Evolutionary conservation across 2,888 invertebrate genomes (phyloP).

Genomic region (Drosophila acutilabella): DNA sequence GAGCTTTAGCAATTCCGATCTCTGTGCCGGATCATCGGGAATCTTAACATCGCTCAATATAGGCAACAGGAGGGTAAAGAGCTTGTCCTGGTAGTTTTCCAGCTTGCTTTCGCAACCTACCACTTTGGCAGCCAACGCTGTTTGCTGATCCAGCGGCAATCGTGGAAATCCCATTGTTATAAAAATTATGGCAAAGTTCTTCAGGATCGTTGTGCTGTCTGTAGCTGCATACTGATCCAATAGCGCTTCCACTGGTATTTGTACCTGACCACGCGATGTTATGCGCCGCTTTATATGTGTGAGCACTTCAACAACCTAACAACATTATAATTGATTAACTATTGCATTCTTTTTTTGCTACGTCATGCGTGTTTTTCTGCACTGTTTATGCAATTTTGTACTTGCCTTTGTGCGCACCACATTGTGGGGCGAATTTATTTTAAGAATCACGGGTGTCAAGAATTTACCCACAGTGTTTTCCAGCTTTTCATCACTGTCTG

Average conservation of each 20-base stretch:
- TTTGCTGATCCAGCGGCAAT: slow-evolving; percentile 90
- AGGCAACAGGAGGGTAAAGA: slow-evolving; percentile 92
- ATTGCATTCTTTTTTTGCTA: slow-evolving; percentile 39
- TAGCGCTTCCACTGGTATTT: slow-evolving; percentile 93
- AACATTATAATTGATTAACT: slow-evolving; percentile 17
- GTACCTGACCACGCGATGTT: slow-evolving; percentile 93
- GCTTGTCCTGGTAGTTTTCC: slow-evolving; percentile 92
- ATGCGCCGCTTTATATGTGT: slow-evolving; percentile 96
- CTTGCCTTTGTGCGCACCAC: slow-evolving; percentile 89
- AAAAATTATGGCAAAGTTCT: slow-evolving; percentile 97
- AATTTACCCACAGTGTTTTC: slow-evolving; percentile 92
- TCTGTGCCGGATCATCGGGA: slow-evolving; percentile 87
- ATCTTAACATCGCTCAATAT: slow-evolving; percentile 90
- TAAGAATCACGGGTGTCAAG: slow-evolving; percentile 94
- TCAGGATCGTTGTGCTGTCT: slow-evolving; percentile 88
- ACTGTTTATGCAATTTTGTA: background rate
- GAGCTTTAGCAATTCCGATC: slow-evolving; percentile 89
- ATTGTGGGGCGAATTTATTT: slow-evolving; percentile 94
- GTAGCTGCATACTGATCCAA: slow-evolving; percentile 91
- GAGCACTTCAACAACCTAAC: slow-evolving; percentile 94
- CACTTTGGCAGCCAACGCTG: slow-evolving; percentile 90
- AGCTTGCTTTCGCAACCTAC: slow-evolving; percentile 93
- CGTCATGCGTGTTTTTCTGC: slow-evolving; percentile 37
- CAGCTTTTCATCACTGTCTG: slow-evolving; percentile 95
- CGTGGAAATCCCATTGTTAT: slow-evolving; percentile 96